phyloP scores from a whole-genome alignment of 2,797 vertebrate genomes.

The Harpagifer antarcticus region DNA sequence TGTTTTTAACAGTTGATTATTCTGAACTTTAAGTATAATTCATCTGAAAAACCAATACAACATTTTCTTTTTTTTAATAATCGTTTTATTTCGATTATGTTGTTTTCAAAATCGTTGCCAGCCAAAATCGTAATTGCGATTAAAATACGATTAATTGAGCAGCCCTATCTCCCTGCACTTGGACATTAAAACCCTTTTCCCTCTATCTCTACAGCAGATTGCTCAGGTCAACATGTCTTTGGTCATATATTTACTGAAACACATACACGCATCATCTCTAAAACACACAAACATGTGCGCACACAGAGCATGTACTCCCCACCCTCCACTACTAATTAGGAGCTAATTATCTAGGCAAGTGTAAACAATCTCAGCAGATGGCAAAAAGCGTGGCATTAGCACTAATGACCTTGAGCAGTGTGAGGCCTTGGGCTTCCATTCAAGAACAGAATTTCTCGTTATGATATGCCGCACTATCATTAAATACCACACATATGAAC shows the following conservation, averaged over 20 bases:
- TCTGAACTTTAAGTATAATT: no score
- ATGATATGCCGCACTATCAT: slow-evolving; percentile 69
- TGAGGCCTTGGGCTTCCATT: slow-evolving; percentile 64
- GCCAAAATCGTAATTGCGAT: no score
- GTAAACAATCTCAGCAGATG: slow-evolving; percentile 95
- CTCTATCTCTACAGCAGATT: slow-evolving; percentile 28
- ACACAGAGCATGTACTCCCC: slow-evolving; percentile 71
- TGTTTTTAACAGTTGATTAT: no score
- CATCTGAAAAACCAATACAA: no score
- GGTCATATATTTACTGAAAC: slow-evolving; percentile 48
- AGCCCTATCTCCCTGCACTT: background rate
- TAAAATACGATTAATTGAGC: no score
- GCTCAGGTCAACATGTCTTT: slow-evolving; percentile 41
- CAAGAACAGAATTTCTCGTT: slow-evolving; percentile 69
- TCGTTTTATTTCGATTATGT: no score
- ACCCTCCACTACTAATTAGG: slow-evolving; percentile 91
- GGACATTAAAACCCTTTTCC: background rate
- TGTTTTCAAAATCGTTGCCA: no score
- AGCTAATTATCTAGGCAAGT: slow-evolving; percentile 92
- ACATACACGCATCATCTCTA: slow-evolving; percentile 33
- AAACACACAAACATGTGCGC: slow-evolving; percentile 48
- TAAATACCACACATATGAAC: slow-evolving; percentile 50
- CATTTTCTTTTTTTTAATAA: no score
- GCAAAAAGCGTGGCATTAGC: slow-evolving; percentile 85
- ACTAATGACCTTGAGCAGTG: slow-evolving; percentile 88